Evolutionary conservation across 2,113 vertebrate genomes (phyloP).

Genomic region (Caranx ignobilis): DNA sequence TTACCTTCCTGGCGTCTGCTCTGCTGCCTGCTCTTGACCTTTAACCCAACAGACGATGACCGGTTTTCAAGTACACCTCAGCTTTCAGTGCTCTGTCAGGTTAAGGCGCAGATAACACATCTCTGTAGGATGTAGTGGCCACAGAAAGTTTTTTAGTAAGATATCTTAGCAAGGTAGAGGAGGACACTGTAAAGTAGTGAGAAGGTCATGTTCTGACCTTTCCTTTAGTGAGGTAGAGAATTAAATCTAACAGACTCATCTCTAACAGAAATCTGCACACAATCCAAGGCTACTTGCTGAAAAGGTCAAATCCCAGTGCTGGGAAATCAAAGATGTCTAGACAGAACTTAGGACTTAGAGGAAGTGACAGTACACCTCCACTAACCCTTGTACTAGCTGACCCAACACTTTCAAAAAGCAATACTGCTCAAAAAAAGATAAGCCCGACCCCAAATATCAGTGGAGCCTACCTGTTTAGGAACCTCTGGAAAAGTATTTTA

Average conservation of each 20-base stretch:
- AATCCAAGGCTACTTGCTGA: conserved; percentile 29
- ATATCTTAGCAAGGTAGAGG: background rate
- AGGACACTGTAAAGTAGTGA: background rate
- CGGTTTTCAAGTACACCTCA: conserved; percentile 39
- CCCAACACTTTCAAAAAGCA: conserved; percentile 19
- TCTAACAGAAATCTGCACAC: conserved; percentile 43
- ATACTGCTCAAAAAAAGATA: conserved; percentile 12
- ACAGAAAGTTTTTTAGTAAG: background rate
- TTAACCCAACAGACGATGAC: conserved; percentile 42
- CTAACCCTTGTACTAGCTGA: conserved; percentile 22
- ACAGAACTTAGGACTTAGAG: conserved; percentile 30
- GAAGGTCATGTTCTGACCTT: conserved; percentile 58
- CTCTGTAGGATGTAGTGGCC: background rate
- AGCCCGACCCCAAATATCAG: conserved; percentile 32
- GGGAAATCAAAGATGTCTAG: conserved; percentile 40
- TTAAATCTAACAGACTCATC: conserved; percentile 56
- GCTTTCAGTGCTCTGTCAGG: conserved; percentile 31
- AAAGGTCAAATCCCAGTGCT: conserved; percentile 61
- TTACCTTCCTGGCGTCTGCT: conserved; percentile 74
- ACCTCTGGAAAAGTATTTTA: conserved; percentile 37
- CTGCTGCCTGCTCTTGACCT: conserved; percentile 74
- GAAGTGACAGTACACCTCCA: conserved; percentile 52
- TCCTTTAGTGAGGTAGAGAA: conserved; percentile 20
- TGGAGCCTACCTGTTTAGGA: conserved; percentile 31
- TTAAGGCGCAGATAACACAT: background rate